Evolutionary conservation across 2,888 invertebrate species (phyloP), one percentile per base, ranked within the genome.

Genomic region (Amphipoea oculea): DNA sequence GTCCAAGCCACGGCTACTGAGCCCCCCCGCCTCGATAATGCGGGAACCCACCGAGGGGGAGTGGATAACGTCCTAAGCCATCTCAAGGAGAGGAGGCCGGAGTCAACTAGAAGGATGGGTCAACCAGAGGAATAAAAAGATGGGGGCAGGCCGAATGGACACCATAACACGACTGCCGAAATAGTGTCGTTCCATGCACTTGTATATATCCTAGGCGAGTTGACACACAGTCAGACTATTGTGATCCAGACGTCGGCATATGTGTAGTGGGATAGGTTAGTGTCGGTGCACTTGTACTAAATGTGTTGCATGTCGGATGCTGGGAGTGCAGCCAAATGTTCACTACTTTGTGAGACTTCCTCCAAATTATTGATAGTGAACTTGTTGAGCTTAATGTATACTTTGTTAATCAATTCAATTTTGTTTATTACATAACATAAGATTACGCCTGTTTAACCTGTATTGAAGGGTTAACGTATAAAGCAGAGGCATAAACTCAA

Each of bases 301-400:
- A 84, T 84, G 65, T 74, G 66, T 75, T 84, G 84, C 84, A 84
- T 82, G 42, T 81, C 73, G 57, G 73, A 81, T 69, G 78, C 71
- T 68, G 78, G 73, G 65, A 73, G 40, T 51, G 72, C 75, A 73
- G 78, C 84, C 84, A 84, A 84, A 65, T 78, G 20, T 66, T 72
- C n/a, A 12, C 40, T 48, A 63, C 29, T 40, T 69, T 67, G 40
- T 29, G 9, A 45, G 81, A 84, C 71, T 67, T 57, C 51, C 51
- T 51, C 23, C n/a, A 36, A n/a, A n/a, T n/a, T n/a, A 60, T 20
- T 51, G 42, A 51, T 40, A 40, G 36, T 40, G 36, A 2, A 40
- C 57, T 40, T 54, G 3, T 36, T 20, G 51, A 36, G 12, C 7
- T 20, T 29, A 29, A 0, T 2, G 12, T 29, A 29, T 29, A 29